Evolutionary conservation across 2,797 vertebrate genomes (phyloP).

Genomic region (Enteromius paludinosus): DNA sequence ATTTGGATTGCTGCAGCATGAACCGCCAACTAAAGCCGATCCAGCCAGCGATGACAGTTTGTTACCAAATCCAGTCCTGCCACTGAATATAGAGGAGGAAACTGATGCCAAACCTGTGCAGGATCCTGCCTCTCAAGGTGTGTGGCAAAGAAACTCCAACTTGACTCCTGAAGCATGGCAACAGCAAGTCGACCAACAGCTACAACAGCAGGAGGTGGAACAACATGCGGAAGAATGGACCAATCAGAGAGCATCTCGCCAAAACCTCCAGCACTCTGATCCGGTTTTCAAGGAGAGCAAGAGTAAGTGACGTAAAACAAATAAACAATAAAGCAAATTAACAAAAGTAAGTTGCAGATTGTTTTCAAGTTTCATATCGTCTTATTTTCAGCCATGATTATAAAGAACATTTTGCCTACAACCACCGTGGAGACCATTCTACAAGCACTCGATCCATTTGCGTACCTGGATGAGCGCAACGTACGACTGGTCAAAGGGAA

Average conservation of each 20-base stretch:
- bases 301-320: conserved; percentile 68
- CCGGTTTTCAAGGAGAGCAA: conserved; percentile 81
- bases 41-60: conserved; percentile 64
- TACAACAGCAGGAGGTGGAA: conserved; percentile 73
- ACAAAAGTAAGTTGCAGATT: not conserved
- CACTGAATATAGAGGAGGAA: conserved; percentile 64
- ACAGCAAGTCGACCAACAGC: conserved; percentile 81
- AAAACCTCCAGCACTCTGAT: conserved; percentile 60
- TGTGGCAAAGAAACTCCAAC: conserved; percentile 79
- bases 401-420: conserved; percentile 91
- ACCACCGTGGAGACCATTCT: conserved; percentile 91
- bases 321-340: not conserved
- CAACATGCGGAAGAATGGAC: conserved; percentile 72
- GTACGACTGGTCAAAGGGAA: conserved; percentile 94
- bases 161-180: conserved; percentile 84
- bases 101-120: conserved; percentile 56
- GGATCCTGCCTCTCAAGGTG: conserved; percentile 64
- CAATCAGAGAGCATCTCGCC: conserved; percentile 64
- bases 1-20: conserved; percentile 56
- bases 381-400: conserved; percentile 86
- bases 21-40: conserved; percentile 68
- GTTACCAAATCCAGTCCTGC: conserved; percentile 67
- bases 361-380: not conserved
- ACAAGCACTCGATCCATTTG: conserved; percentile 89
- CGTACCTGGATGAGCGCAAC: conserved; percentile 89